A percentile compares a stretch with the other conserved stretches of the same genome.
These are phyloP conservation scores for Drosophila insularis DNA, from an alignment of 1,140 invertebrate species.

Conservation along the genomic window DNA sequence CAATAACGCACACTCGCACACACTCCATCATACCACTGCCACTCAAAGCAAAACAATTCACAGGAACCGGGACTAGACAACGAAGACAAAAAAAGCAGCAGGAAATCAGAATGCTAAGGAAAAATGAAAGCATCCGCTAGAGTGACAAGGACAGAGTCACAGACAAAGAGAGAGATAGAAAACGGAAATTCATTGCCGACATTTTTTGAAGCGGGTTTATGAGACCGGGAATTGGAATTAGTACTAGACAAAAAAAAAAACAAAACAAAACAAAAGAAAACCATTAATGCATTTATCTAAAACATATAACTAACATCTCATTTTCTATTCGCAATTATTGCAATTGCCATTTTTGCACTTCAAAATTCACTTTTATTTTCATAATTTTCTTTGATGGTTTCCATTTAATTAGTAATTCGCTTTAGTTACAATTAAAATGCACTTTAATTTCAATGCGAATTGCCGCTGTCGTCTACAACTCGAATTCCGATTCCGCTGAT, in stretches of 20 bases:
- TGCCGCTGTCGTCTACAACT: conserved; percentile 3
- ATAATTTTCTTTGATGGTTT: neutral
- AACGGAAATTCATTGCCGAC: conserved; percentile 73
- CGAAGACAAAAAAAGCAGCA: conserved; percentile 31
- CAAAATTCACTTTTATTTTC: neutral
- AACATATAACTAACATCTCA: neutral
- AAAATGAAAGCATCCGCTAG: conserved; percentile 47
- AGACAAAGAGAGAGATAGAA: conserved; percentile 15
- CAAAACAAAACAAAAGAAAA: neutral
- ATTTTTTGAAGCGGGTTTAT: neutral
- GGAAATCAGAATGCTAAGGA: conserved; percentile 52
- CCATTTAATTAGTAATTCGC: neutral
- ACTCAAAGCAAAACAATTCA: conserved; percentile 43
- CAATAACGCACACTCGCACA: conserved; percentile 21
- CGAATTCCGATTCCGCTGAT: neutral
- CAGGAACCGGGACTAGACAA: conserved; percentile 2
- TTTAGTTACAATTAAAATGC: neutral
- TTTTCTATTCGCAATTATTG: neutral
- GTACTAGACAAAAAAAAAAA: neutral
- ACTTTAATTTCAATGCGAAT: conserved; percentile 13
- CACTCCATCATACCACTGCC: conserved; percentile 28
- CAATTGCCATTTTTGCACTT: neutral
- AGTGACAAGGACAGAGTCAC: conserved; percentile 15
- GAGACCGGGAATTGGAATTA: neutral
- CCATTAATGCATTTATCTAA: neutral